Percentiles rank a stretch among this genome's conserved stretches.
These are phyloP conservation scores for Syrmaticus mikado DNA, from an alignment of 2,113 vertebrate species.

Conservation along the genomic window DNA sequence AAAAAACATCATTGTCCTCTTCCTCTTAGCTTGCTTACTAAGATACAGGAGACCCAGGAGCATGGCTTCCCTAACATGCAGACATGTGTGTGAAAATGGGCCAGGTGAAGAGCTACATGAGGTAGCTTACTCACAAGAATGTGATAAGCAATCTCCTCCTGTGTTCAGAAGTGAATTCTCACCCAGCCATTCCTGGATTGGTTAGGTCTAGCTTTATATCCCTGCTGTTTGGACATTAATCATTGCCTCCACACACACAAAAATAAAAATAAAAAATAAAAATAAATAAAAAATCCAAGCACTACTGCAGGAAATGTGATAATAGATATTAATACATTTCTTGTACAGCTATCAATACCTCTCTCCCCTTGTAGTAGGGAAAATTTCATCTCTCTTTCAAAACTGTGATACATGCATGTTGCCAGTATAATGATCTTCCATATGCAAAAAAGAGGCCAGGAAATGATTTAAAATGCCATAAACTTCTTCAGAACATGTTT, in stretches of 20 bases:
- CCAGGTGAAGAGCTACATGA: not conserved
- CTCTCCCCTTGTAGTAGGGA: not conserved
- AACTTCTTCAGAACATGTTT: constrained; percentile 61
- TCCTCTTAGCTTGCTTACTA: not conserved
- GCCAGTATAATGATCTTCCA: constrained; percentile 43
- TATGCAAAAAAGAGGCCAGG: constrained; percentile 36
- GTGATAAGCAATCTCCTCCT: not conserved
- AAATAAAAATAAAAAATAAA: not conserved
- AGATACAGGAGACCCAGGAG: fast-evolving
- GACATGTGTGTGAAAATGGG: fast-evolving
- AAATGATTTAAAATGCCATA: constrained; percentile 72
- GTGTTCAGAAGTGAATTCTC: not conserved
- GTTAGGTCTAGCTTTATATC: not conserved
- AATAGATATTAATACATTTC: not conserved
- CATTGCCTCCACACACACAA: not conserved
- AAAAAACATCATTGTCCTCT: not conserved
- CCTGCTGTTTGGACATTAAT: not conserved
- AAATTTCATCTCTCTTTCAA: constrained; percentile 26
- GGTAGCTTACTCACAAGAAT: not conserved
- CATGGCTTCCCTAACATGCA: not conserved
- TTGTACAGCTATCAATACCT: not conserved
- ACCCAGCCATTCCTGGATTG: not conserved
- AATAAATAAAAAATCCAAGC: not conserved
- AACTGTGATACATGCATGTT: constrained; percentile 22
- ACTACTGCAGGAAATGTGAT: not conserved